These are phyloP conservation scores for Pararge aegeria DNA, from an alignment of 1,140 invertebrate genomes.

Conservation along the genomic window DNA sequence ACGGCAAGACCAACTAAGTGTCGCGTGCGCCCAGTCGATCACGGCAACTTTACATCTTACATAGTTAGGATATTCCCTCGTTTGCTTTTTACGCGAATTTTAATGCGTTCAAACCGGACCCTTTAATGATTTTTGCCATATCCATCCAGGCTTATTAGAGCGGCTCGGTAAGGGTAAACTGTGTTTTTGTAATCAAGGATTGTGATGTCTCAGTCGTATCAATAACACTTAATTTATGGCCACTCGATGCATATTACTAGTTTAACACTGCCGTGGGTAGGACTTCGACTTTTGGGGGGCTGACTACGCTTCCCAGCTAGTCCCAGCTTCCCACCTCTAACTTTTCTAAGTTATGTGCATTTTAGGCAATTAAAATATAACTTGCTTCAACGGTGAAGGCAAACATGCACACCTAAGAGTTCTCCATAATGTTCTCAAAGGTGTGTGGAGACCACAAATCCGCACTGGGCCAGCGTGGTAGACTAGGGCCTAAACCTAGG, in stretches of 20 bases:
- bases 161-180: slow-evolving; percentile 25
- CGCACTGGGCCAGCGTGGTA: too few species aligned
- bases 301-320: too few species aligned
- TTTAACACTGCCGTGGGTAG: slow-evolving; percentile 22
- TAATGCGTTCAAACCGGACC: slow-evolving; percentile 23
- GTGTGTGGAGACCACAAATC: too few species aligned
- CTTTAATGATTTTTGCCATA: slow-evolving; percentile 37
- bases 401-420: too few species aligned
- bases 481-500: too few species aligned
- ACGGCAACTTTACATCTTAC: slow-evolving; percentile 29
- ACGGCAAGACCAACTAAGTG: slow-evolving; percentile 1
- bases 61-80: slow-evolving; percentile 25
- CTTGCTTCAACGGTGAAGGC: too few species aligned
- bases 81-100: slow-evolving; percentile 32
- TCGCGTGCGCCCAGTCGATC: slow-evolving; percentile 25
- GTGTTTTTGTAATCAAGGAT: slow-evolving; percentile 25
- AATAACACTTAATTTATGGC: slow-evolving; percentile 36
- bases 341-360: too few species aligned
- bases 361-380: too few species aligned
- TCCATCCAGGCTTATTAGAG: slow-evolving; percentile 31
- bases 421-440: too few species aligned
- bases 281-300: too few species aligned
- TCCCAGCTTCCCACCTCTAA: too few species aligned
- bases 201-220: slow-evolving; percentile 36
- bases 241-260: slow-evolving; percentile 29